A percentile compares a stretch with the other conserved stretches of the same genome.
Evolutionary conservation across 2,888 invertebrate species (phyloP).

Genomic region (Isoperla grammatica): DNA sequence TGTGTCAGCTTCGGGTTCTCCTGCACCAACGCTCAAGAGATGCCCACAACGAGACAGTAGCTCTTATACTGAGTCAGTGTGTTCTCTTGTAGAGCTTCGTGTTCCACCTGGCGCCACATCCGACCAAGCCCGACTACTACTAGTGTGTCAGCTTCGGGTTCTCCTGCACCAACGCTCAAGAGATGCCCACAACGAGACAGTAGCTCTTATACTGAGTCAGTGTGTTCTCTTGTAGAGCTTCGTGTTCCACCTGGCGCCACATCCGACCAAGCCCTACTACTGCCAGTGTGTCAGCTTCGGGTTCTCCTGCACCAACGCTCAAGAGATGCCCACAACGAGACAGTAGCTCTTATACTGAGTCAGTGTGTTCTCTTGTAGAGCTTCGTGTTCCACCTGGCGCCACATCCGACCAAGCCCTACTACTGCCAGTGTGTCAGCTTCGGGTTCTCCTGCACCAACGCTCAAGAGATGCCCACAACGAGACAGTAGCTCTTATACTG

Average conservation of each 20-base stretch:
- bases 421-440: conserved; percentile 74
- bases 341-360: no score
- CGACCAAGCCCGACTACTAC: conserved; percentile 55
- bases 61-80: no score
- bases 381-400: conserved; percentile 64
- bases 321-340: conserved; percentile 60
- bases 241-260: conserved; percentile 64
- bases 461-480: conserved; percentile 58
- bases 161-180: conserved; percentile 56
- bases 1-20: conserved; percentile 74
- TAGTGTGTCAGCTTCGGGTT: conserved; percentile 75
- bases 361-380: conserved; percentile 60
- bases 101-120: conserved; percentile 64
- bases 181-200: no score
- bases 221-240: conserved; percentile 60
- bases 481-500: no score
- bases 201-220: no score
- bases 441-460: conserved; percentile 57
- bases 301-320: conserved; percentile 55
- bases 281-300: conserved; percentile 72
- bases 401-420: conserved; percentile 57
- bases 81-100: conserved; percentile 62
- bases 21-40: conserved; percentile 54
- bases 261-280: conserved; percentile 59
- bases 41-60: no score